Conservation (phyloP, 2,797 vertebrate genomes). For the Microctenopoma steveboyesi region DNA sequence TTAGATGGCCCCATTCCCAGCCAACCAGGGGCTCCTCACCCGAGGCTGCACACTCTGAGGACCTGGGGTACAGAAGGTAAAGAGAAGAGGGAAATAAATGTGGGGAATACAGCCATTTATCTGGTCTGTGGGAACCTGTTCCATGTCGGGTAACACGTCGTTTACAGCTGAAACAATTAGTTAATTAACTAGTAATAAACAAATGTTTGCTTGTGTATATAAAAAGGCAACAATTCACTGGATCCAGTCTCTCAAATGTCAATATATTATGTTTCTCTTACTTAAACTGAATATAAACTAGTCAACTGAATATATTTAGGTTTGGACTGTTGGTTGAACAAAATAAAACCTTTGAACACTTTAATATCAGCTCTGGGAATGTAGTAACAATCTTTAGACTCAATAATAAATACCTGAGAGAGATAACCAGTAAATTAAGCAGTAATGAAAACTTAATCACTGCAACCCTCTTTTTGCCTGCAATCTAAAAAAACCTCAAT, state of each 20-base stretch:
- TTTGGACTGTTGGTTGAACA: background rate
- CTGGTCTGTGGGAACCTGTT: background rate
- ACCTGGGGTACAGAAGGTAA: conserved; percentile 23
- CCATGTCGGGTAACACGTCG: background rate
- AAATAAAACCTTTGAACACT: background rate
- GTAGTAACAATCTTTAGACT: too few relatives aligned
- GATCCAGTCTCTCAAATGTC: background rate
- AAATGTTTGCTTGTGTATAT: background rate
- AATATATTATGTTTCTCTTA: background rate
- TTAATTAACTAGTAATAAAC: background rate
- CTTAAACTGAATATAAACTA: background rate
- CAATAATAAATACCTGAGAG: background rate
- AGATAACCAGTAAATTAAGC: background rate
- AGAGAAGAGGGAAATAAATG: conserved; percentile 5
- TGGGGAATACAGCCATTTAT: background rate
- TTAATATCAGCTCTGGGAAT: background rate
- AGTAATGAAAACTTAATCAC: background rate
- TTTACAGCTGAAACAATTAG: background rate
- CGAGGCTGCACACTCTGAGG: conserved; percentile 32
- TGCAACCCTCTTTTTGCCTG: background rate
- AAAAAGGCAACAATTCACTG: background rate
- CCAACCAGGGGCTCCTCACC: conserved; percentile 46
- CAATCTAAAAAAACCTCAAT: background rate
- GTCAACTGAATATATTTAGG: background rate
- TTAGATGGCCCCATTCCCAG: conserved; percentile 76